These are phyloP conservation scores for Cebus imitator DNA, from an alignment of 2,113 vertebrate species.

Conservation along the genomic window DNA sequence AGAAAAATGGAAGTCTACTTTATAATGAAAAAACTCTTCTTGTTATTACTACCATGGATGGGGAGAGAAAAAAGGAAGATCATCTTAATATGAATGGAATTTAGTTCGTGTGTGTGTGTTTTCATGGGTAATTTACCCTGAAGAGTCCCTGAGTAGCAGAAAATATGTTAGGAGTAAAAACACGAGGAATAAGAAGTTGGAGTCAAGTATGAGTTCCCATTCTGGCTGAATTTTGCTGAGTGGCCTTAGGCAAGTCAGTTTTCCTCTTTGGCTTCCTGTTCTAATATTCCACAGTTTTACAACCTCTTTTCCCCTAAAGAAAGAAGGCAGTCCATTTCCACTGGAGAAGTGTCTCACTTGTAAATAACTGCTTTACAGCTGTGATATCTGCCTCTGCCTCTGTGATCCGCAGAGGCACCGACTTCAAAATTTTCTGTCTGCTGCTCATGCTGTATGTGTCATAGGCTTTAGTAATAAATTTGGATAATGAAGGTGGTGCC, in stretches of 20 bases:
- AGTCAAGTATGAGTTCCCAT: neutral
- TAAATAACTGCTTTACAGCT: neutral
- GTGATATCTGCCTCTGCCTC: neutral
- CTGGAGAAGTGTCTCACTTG: neutral
- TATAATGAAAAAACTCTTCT: constrained; percentile 67
- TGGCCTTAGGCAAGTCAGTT: neutral
- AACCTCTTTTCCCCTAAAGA: neutral
- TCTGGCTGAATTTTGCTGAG: constrained; percentile 13
- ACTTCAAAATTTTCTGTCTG: neutral
- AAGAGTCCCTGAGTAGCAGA: neutral
- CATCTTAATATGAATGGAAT: constrained; percentile 13
- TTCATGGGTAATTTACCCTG: neutral
- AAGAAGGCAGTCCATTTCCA: neutral
- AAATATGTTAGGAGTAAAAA: neutral
- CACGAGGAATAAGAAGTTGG: neutral
- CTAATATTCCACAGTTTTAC: neutral
- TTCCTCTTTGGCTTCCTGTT: neutral
- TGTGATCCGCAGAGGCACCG: neutral
- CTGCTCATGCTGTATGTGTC: neutral
- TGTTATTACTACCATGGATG: constrained; percentile 27
- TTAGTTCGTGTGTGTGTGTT: neutral
- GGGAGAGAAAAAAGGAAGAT: constrained; percentile 1
- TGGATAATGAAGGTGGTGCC: neutral
- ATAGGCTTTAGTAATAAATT: neutral
- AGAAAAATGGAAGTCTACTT: constrained; percentile 66